Percentiles rank a stretch among this genome's conserved stretches.
These are phyloP conservation scores for Plectrocnemia conspersa DNA, from an alignment of 1,140 invertebrate genomes.

Conservation along the genomic window DNA sequence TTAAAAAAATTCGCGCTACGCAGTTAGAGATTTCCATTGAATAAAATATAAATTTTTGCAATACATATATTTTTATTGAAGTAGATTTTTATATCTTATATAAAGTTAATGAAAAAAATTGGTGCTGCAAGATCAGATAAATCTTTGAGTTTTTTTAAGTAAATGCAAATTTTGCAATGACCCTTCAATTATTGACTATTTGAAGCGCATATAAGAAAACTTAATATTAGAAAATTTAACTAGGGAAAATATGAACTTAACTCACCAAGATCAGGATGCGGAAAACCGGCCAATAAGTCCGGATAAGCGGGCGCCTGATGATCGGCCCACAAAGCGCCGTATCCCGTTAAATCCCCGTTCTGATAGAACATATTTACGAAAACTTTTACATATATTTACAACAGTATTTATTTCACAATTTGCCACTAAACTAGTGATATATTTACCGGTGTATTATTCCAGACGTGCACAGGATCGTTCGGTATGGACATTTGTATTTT, in stretches of 20 bases:
- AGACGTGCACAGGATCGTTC: conserved; percentile 31
- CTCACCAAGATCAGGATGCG: conserved; percentile 52
- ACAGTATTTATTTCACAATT: neutral
- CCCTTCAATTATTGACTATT: neutral
- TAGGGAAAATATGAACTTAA: conserved; percentile 3
- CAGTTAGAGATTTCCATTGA: too few relatives aligned
- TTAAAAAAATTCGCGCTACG: too few relatives aligned
- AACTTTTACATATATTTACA: neutral
- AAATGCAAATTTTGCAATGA: too few relatives aligned
- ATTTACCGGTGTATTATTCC: conserved; percentile 32
- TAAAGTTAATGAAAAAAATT: too few relatives aligned
- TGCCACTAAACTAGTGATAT: neutral
- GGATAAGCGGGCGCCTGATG: conserved; percentile 44
- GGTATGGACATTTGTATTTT: conserved; percentile 31
- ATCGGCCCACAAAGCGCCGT: conserved; percentile 32
- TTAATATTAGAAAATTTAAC: neutral
- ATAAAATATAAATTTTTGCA: too few relatives aligned
- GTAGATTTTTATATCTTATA: too few relatives aligned
- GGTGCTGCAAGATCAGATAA: too few relatives aligned
- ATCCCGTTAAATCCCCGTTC: conserved; percentile 31
- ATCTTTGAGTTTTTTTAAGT: too few relatives aligned
- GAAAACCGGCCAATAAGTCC: conserved; percentile 53
- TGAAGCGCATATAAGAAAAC: neutral
- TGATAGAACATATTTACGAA: conserved; percentile 8
- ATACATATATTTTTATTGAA: too few relatives aligned